Conservation (phyloP, 2,113 vertebrate genomes). For the Psittacara wagleri region DNA sequence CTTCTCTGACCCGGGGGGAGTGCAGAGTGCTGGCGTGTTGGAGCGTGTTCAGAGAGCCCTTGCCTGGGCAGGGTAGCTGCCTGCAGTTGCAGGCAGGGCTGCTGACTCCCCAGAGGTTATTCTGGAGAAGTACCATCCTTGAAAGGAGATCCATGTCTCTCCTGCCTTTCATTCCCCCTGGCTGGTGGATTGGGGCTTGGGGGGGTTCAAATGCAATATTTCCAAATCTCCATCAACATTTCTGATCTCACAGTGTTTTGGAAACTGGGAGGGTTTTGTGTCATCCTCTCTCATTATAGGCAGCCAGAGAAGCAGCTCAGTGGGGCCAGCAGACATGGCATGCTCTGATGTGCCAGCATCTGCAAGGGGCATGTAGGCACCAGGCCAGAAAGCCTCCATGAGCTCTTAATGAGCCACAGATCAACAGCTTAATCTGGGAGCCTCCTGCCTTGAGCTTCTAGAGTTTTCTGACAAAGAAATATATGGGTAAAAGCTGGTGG, state of each 20-base stretch:
- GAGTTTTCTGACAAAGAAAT: neutral
- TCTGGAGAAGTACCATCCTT: neutral
- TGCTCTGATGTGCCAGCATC: neutral
- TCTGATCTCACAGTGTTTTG: accelerated
- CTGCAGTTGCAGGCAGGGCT: constrained; percentile 9
- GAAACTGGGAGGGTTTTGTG: neutral
- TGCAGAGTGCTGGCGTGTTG: accelerated
- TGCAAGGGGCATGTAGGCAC: neutral
- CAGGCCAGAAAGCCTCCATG: neutral
- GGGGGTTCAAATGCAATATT: neutral
- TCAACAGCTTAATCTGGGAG: neutral
- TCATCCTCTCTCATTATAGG: neutral
- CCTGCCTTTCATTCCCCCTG: neutral
- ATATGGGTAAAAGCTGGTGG: neutral
- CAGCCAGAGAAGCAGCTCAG: neutral
- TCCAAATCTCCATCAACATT: neutral
- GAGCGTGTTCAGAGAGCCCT: neutral
- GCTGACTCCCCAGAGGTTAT: neutral
- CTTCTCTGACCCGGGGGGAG: neutral
- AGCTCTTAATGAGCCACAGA: neutral
- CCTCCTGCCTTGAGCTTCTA: neutral
- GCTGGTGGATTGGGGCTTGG: neutral
- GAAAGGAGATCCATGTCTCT: neutral
- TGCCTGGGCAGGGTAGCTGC: constrained; percentile 36
- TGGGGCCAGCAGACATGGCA: accelerated